Evolutionary conservation across 2,113 vertebrate species (phyloP).

Genomic region (Nycticryphes semicollaris): DNA sequence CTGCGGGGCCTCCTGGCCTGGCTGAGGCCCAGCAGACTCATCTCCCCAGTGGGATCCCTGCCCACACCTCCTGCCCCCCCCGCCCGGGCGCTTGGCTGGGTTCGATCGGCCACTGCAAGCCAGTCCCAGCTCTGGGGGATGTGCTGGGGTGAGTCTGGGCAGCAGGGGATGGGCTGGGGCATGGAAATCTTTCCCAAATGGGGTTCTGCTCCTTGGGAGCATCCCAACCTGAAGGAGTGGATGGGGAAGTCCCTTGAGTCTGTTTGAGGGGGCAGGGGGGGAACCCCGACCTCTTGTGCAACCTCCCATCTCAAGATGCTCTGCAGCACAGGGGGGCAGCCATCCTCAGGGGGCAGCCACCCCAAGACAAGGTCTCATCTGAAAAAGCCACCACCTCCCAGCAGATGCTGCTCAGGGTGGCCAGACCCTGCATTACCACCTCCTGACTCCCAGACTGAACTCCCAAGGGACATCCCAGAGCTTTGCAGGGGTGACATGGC

Average conservation of each 20-base stretch:
- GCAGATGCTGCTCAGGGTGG: neutral
- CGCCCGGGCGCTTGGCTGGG: neutral
- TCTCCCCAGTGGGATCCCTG: neutral
- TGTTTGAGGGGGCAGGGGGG: neutral
- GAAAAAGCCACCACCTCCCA: neutral
- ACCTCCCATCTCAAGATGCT: accelerated
- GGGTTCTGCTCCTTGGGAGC: neutral
- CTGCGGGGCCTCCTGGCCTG: neutral
- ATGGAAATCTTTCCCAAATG: accelerated
- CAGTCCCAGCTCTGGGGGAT: neutral
- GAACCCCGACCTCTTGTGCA: accelerated
- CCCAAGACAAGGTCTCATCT: accelerated
- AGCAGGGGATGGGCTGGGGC: neutral
- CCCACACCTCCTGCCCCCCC: neutral
- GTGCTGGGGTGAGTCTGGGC: neutral
- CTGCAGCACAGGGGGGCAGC: accelerated
- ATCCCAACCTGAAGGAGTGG: neutral
- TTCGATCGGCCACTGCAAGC: neutral
- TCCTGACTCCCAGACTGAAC: accelerated
- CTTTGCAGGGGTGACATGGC: neutral
- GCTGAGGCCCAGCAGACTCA: constrained; percentile 8
- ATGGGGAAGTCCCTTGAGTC: too few relatives aligned
- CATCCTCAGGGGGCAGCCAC: neutral
- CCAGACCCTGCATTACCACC: neutral
- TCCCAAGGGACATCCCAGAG: neutral